Evolutionary conservation across 2,797 vertebrate species (phyloP), one percentile per base, ranked within the genome.

Genomic region (Lycodopsis pacificus): DNA sequence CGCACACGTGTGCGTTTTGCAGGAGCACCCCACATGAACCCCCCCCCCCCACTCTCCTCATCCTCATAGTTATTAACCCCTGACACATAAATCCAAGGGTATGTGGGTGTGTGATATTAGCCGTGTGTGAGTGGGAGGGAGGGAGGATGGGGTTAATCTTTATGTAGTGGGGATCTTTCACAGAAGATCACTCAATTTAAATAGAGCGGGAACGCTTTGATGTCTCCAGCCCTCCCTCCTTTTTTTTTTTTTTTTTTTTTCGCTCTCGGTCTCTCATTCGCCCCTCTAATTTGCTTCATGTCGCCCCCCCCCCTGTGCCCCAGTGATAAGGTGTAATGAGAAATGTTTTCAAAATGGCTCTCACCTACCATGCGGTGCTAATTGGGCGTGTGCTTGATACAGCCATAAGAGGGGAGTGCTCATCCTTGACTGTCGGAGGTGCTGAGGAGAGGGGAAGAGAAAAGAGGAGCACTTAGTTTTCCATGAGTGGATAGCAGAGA

Each of bases 241-340:
- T 22, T 15, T 7, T 3, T 27, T 5, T n/a, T n/a, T n/a, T 46
- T 30, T 22, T 15, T 7, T 3, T 25, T 57, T 62, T 36, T 22
- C 34, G 3, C 86, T 77, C 73, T 49, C 81, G 44, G 25, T 71
- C 82, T 85, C 88, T 81, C 87, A 81, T 83, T 84, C 87, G 72
- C 81, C 66, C 81, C 53, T 77, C 86, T 92, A 83, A 93, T 92
- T 92, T 93, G 81, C 87, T 79, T 88, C 76, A 67, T 89, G 88
- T 86, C 46, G 70, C 88, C 84, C 89, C 88, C 70, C 88, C 84
- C 89, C 89, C 85, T 78, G 88, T 17, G 84, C 76, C 85, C 78
- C 80, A 5, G 85, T 49, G 92, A 94, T 94, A 94, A 93, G 91
- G 92, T 92, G 92, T 91, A 93, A 93, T 93, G 91, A 91, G 93